Percentiles rank a stretch among this genome's conserved stretches.
Evolutionary conservation across 2,888 invertebrate species (phyloP).

Genomic region (Athetis lepigone): DNA sequence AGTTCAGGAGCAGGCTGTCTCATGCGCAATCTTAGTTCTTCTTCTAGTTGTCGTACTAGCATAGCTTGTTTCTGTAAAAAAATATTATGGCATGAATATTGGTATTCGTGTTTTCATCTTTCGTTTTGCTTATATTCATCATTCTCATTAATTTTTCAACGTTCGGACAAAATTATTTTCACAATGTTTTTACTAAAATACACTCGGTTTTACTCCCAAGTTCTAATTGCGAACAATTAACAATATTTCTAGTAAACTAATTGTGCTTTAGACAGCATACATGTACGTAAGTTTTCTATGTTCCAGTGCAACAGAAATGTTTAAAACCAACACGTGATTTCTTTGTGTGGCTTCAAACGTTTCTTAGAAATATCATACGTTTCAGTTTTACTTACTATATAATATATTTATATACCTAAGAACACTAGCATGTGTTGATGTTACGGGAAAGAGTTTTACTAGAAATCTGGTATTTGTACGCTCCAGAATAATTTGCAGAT

Average conservation of each 20-base stretch:
- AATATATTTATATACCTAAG: slow-evolving; percentile 28
- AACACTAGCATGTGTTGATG: background rate
- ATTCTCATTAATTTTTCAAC: too few relatives aligned
- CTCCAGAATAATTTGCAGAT: too few relatives aligned
- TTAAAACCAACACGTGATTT: slow-evolving; percentile 40
- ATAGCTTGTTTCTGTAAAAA: slow-evolving; percentile 97
- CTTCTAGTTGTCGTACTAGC: slow-evolving; percentile 97
- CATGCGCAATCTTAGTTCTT: slow-evolving; percentile 96
- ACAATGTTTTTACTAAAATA: background rate
- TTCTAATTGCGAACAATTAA: background rate
- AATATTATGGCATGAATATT: slow-evolving; percentile 34
- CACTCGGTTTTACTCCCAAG: background rate
- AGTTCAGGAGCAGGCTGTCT: slow-evolving; percentile 97
- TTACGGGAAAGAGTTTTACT: slow-evolving; percentile 6
- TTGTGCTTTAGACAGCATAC: background rate
- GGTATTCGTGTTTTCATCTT: background rate
- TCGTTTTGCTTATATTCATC: background rate
- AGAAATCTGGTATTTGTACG: background rate
- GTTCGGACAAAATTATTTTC: too few relatives aligned
- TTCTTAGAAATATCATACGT: slow-evolving; percentile 45
- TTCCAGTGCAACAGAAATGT: slow-evolving; percentile 37
- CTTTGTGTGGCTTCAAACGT: slow-evolving; percentile 45
- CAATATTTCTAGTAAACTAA: too few relatives aligned
- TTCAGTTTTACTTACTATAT: slow-evolving; percentile 24
- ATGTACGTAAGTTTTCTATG: background rate